Base-by-base conservation (phyloP, 2,797 vertebrate species). In the Rhinichthys osculus region DNA sequence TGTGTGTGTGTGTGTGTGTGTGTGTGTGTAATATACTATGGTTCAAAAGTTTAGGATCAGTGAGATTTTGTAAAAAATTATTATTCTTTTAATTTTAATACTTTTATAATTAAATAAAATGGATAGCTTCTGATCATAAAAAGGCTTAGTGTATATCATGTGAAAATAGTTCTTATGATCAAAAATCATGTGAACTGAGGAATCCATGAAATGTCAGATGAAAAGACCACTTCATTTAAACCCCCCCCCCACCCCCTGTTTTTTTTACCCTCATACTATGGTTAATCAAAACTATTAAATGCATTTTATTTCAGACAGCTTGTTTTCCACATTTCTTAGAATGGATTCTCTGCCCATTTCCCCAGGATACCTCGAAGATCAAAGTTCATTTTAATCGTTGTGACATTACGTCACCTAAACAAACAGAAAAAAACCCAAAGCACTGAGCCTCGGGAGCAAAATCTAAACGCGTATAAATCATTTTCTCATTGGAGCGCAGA, bases 361-460 rank as follows among this genome's bases (percentile, higher is more conserved):
- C 33, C 40, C 30, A 19, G 82, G 10, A 66, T n/a, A n/a, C 13
- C 3, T 17, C 42, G 16, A 30, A 62, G 74, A 38, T 38, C 42
- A 72, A 79, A 80, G 81, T 84, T 83, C 35, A 73, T 64, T 67
- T 8, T 30, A 59, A 78, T 82, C 30, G 7, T 14, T n/a, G 62
- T 64, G 33, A 62, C 47, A 47, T 76, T 54, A 70, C 69, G 17
- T 64, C 57, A 80, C 57, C 62, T 14, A 73, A 80, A 80, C 84
- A 79, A 85, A 66, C 77, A 72, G 21, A 35, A 17, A 47, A 59
- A 27, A 5, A 0, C 3, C 38, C 16, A 14, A 35, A 33, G 30
- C 50, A 21, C 30, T 38, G 27, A 27, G 27, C 47, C 35, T 33
- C 21, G 1, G 9, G 30, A 78, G 38, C 4, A 11, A 42, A 30